These are phyloP conservation scores for Lissonota sp. DNA, from an alignment of 2,888 invertebrate species.

Conservation along the genomic window DNA sequence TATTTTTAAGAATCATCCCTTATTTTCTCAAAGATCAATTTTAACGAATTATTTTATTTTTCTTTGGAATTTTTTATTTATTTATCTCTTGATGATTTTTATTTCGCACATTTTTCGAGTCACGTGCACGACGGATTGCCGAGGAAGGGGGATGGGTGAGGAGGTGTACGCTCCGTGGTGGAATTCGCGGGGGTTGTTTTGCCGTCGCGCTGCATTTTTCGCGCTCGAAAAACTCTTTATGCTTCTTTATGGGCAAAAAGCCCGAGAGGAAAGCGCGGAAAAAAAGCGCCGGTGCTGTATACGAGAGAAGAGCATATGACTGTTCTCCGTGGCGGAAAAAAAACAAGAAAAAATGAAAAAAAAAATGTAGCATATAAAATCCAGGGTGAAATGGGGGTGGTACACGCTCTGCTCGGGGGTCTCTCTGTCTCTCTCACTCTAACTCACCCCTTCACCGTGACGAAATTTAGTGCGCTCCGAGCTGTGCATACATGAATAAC, in stretches of 20 bases:
- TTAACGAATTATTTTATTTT: no score
- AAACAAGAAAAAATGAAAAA: conserved; percentile 47
- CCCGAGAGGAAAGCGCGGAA: conserved; percentile 5
- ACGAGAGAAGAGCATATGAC: conserved; percentile 75
- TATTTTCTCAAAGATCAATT: no score
- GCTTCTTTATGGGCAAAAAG: conserved; percentile 52
- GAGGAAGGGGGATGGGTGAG: no score
- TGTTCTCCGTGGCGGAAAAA: conserved; percentile 73
- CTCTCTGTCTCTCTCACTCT: conserved; percentile 61
- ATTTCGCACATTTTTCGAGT: neutral
- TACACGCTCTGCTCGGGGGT: conserved; percentile 63
- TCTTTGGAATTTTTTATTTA: neutral
- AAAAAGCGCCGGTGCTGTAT: neutral
- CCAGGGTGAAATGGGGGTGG: conserved; percentile 64
- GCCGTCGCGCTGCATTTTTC: conserved; percentile 14
- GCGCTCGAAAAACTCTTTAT: conserved; percentile 53
- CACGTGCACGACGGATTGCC: no score
- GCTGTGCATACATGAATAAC: conserved; percentile 79
- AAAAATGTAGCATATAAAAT: conserved; percentile 73
- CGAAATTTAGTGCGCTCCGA: conserved; percentile 79
- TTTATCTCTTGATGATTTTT: neutral
- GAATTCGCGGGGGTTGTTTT: conserved; percentile 13
- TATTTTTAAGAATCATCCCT: neutral
- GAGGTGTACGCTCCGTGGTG: no score
- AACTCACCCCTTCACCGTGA: conserved; percentile 69